Base-by-base conservation (phyloP, 2,797 vertebrate species). In the Gymnodraco acuticeps region DNA sequence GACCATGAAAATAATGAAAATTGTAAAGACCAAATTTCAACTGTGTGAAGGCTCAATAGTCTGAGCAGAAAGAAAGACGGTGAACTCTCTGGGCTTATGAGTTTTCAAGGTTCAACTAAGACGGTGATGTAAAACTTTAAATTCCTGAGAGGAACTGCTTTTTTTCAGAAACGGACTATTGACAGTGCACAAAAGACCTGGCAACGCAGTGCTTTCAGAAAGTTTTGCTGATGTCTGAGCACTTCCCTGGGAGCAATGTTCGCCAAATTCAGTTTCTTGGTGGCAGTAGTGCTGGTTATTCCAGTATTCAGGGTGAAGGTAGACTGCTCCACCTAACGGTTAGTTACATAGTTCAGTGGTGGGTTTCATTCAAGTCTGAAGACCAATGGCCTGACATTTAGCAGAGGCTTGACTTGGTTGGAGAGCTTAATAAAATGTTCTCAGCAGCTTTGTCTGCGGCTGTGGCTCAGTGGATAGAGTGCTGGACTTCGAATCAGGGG, bases 271-370 rank as follows among this genome's bases (percentile, higher is more conserved):
- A 9, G 0, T 38, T 27, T 27, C 4, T 27, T 27, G 27, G 27
- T 27, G 27, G 27, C 27, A 27, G 27, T 27, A 5, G 27, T 27
- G 27, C 4, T 27, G 27, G 4, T 27, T 27, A 38, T 38, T 38
- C 8, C 33, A 9, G 33, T 7, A 1, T 38, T 38, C 33, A 38
- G 33, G 5, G 8, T 38, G 33, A 38, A 38, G 33, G 33, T 38
- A 38, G 83, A 84, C 78, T 60, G 48, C 70, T 68, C 27, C 78
- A 70, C 51, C 75, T 59, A 55, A 31, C 7, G 55, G 54, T 50
- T 55, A 60, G 66, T 56, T 59, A 59, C 69, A 58, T 70, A 43
- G 45, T 42, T 53, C 27, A 66, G 64, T 42, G 20, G 54, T 79
- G 58, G 38, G 15, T 70, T 75, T 67, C 58, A 65, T 13, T 17